Evolutionary conservation across 2,113 vertebrate genomes (phyloP), one percentile per base, ranked within the genome.

Genomic region (Xiphophorus maculatus): DNA sequence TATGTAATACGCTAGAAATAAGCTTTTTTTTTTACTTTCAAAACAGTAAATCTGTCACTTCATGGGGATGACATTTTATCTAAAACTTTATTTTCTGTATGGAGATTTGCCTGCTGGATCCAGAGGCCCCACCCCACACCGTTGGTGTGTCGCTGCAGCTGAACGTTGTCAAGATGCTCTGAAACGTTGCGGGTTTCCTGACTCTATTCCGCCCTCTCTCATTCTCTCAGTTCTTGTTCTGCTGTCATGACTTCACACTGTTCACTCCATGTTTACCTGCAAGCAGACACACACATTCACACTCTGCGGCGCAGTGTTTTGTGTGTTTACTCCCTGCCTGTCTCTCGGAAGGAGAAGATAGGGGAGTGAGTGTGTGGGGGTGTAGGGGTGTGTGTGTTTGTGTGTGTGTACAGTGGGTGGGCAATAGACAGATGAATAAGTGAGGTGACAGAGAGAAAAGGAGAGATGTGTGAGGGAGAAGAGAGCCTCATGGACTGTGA

Each of bases 351-450:
- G 60, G 66, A 85, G 66, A 80, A 68, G 78, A 80, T 61, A 63
- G 44, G 51, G 71, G 62, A 35, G 61, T 42, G 63, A 29, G 27
- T 70, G 66, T 44, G 29, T 69, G 33, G 42, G 54, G 48, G 40
- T 51, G 69, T 33, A 6, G 67, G 68, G 63, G 17, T 37, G 54
- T 66, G 33, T 64, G 44, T 33, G 63, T 51, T 37, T 63, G 51
- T 61, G 63, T 77, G 29, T 58, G 25, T 27, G 61, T 35, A 28
- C 33, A 63, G 83, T 79, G 65, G 80, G 86, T 68, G 81, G 80
- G 83, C 66, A 51, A 79, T 33, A 84, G 84, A 88, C 80, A 61
- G 77, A 82, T 84, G 77, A 86, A 86, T 70, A 79, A 75, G 70
- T 64, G 76, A 83, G 77, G 70, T 76, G 74, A 81, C 70, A 74